Conservation (phyloP, 2,797 vertebrate genomes). For the Morelia viridis region DNA sequence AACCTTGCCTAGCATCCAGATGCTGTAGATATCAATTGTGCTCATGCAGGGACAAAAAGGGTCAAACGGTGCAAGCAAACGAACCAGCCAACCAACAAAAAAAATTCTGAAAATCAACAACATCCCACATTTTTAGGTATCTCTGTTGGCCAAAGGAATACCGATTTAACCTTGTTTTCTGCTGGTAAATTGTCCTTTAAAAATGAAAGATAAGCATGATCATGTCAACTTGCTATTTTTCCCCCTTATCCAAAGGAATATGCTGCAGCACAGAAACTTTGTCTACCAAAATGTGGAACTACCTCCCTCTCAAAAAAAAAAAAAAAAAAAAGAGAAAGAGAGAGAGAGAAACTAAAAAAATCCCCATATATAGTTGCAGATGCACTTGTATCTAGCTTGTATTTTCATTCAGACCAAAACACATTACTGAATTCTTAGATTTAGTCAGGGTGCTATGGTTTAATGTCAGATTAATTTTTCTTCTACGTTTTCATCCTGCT, state of each 20-base stretch:
- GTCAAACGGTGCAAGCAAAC: background rate
- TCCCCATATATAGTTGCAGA: background rate
- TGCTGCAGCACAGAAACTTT: background rate
- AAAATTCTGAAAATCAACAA: conserved; percentile 27
- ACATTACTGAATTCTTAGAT: background rate
- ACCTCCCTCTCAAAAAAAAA: background rate
- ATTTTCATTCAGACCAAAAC: background rate
- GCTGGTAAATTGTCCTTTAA: conserved; percentile 43
- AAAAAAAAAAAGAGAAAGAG: too few relatives aligned
- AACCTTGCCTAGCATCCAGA: conserved; percentile 22
- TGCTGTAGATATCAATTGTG: conserved; percentile 47
- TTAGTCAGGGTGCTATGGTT: background rate
- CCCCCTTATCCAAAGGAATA: conserved; percentile 12
- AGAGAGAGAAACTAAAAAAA: too few relatives aligned
- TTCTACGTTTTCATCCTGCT: background rate
- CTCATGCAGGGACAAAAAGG: conserved; percentile 50
- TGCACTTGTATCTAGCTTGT: background rate
- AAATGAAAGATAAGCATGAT: conserved; percentile 14
- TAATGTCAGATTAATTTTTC: background rate
- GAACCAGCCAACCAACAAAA: conserved; percentile 14
- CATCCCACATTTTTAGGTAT: conserved; percentile 23
- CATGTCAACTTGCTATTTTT: conserved; percentile 6
- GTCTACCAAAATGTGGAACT: background rate
- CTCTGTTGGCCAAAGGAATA: conserved; percentile 35
- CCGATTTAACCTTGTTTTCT: conserved; percentile 34